phyloP scores from a whole-genome alignment of 2,113 vertebrate species.

The Mugil cephalus region DNA sequence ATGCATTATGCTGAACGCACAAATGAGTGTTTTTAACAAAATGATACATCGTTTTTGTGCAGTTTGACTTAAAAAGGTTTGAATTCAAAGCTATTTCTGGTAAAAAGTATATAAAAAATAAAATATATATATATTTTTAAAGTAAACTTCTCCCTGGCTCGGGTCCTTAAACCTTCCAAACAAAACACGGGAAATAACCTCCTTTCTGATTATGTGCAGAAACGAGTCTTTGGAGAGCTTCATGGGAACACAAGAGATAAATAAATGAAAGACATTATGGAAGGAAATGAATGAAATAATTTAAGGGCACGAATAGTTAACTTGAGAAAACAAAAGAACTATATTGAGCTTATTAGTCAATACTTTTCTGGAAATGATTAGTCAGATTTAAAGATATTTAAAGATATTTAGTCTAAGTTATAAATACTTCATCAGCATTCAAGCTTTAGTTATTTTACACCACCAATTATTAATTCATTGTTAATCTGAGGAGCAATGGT shows the following conservation, averaged over 20 bases:
- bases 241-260: neutral
- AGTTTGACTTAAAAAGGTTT: too few relatives aligned
- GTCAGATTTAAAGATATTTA: neutral
- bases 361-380: neutral
- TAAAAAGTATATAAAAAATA: too few relatives aligned
- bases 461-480: neutral
- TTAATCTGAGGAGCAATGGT: neutral
- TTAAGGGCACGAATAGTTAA: neutral
- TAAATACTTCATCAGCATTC: too few relatives aligned
- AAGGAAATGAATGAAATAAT: neutral
- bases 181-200: too few relatives aligned
- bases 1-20: too few relatives aligned
- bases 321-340: neutral
- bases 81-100: too few relatives aligned
- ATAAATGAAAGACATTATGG: neutral
- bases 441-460: neutral
- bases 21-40: too few relatives aligned
- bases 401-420: neutral
- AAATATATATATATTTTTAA: too few relatives aligned
- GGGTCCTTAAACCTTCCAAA: too few relatives aligned
- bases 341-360: neutral
- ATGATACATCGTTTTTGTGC: too few relatives aligned
- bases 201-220: too few relatives aligned
- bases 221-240: slow-evolving; percentile 4
- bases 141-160: too few relatives aligned